Evolutionary conservation across 1,140 invertebrate species (phyloP).

Genomic region (Capitella teleta): DNA sequence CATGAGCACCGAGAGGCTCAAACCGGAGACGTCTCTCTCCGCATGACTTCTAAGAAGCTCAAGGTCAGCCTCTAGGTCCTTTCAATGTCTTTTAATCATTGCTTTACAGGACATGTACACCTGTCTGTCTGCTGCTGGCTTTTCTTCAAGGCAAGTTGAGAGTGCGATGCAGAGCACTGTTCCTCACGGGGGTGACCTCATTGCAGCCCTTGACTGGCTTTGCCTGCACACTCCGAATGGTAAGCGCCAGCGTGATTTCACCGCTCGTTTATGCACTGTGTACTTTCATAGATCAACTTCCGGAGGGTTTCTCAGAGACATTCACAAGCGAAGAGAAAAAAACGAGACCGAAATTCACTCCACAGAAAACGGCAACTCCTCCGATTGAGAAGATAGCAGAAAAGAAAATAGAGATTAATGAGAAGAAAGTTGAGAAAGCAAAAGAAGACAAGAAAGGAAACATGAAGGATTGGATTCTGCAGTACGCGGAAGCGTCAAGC

Average conservation of each 20-base stretch:
- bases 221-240: constrained; percentile 33
- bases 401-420: not conserved
- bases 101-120: constrained; percentile 31
- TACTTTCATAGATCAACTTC: not conserved
- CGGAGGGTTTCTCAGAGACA: constrained; percentile 2
- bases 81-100: not conserved
- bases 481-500: not conserved
- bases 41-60: constrained; percentile 30
- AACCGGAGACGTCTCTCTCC: constrained; percentile 22
- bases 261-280: not conserved
- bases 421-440: too few relatives aligned
- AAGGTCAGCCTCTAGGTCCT: constrained; percentile 16
- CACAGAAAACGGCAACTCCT: not conserved
- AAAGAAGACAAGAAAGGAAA: not conserved
- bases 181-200: constrained; percentile 29
- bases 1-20: constrained; percentile 15
- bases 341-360: not conserved
- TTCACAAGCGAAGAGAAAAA: constrained; percentile 1
- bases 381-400: not conserved
- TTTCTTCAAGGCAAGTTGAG: constrained; percentile 30
- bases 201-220: constrained; percentile 35
- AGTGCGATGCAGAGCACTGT: constrained; percentile 27
- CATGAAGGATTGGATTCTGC: constrained; percentile 4
- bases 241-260: not conserved
- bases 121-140: constrained; percentile 26